A percentile compares a stretch with the other conserved stretches of the same genome.
phyloP scores from a whole-genome alignment of 2,797 vertebrate species.

The Mormyrops boulengeri region DNA sequence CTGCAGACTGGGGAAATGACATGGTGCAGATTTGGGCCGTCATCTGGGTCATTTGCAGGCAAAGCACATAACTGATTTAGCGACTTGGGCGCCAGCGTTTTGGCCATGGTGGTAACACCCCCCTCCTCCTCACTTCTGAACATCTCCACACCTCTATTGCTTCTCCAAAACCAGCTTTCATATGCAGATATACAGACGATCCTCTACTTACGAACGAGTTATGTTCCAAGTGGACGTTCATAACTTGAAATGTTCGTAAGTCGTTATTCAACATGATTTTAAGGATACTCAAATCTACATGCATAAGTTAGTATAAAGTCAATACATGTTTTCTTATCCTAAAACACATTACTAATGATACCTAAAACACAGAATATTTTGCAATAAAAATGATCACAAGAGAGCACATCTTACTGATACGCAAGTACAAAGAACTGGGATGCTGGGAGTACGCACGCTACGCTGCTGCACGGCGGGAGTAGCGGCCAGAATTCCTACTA shows the following conservation, averaged over 20 bases:
- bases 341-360: background rate
- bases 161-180: background rate
- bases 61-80: background rate
- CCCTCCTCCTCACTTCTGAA: background rate
- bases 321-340: background rate
- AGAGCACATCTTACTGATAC: background rate
- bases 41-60: conserved; percentile 3
- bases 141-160: background rate
- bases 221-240: background rate
- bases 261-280: background rate
- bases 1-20: conserved; percentile 2
- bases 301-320: background rate
- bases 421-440: background rate
- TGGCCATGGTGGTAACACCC: background rate
- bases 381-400: background rate
- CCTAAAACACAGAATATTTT: background rate
- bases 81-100: background rate
- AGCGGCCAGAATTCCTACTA: background rate
- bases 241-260: background rate
- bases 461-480: background rate
- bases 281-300: background rate
- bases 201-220: background rate
- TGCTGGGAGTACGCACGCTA: background rate
- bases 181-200: background rate
- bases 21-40: background rate